Evolutionary conservation across 2,113 vertebrate species (phyloP).

Genomic region (Pygathrix nemaeus): DNA sequence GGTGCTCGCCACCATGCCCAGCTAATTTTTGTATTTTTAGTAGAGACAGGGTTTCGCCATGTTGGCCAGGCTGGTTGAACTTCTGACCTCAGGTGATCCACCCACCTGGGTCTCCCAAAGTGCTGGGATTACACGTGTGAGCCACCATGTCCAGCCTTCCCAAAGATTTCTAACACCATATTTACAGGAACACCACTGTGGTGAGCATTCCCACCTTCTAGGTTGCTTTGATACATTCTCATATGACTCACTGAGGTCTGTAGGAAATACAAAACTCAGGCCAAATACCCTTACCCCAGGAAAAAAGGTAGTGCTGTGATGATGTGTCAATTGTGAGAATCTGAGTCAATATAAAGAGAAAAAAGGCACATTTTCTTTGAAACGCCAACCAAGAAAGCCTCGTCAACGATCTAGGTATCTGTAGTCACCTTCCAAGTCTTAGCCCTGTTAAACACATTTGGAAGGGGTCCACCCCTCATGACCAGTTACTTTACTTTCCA

Average conservation of each 20-base stretch:
- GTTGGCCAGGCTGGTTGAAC: too few relatives aligned
- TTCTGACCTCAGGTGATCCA: too few relatives aligned
- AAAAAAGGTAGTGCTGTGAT: neutral
- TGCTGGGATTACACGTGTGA: too few relatives aligned
- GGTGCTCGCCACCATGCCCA: too few relatives aligned
- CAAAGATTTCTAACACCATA: neutral
- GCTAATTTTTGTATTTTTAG: too few relatives aligned
- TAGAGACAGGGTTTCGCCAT: too few relatives aligned
- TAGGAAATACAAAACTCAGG: too few relatives aligned
- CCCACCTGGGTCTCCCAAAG: too few relatives aligned
- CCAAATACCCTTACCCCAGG: too few relatives aligned
- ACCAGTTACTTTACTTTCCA: neutral
- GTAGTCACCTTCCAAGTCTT: neutral
- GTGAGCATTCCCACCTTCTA: neutral
- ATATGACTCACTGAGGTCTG: neutral
- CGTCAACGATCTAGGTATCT: neutral
- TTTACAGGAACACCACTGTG: neutral
- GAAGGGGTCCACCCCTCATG: neutral
- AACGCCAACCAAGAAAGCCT: neutral
- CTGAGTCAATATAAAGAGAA: neutral
- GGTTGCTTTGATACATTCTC: neutral
- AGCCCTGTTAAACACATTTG: neutral
- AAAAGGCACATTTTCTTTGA: neutral
- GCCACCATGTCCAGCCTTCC: neutral
- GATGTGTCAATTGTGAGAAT: too few relatives aligned